These are phyloP conservation scores for Rhyzopertha dominica DNA, from an alignment of 1,140 invertebrate species.

Conservation along the genomic window DNA sequence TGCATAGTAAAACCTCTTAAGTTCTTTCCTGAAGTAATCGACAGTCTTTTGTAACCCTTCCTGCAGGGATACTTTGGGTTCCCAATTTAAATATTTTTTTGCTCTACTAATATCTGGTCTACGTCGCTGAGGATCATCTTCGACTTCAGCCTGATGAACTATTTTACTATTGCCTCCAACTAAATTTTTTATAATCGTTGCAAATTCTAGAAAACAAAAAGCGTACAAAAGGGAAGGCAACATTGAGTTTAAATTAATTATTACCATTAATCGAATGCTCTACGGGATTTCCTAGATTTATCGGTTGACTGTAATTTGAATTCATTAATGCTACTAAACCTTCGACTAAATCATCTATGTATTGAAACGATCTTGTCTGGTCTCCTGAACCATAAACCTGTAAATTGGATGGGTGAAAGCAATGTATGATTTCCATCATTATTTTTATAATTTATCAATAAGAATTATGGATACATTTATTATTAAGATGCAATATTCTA, in stretches of 20 bases:
- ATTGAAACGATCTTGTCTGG: constrained; percentile 98
- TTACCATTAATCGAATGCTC: constrained; percentile 92
- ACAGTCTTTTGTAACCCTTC: constrained; percentile 85
- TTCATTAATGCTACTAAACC: constrained; percentile 91
- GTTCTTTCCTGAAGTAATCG: constrained; percentile 84
- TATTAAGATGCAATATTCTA: too few species aligned
- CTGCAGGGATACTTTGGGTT: constrained; percentile 83
- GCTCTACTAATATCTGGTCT: constrained; percentile 91
- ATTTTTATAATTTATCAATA: too few species aligned
- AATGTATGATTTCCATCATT: too few species aligned
- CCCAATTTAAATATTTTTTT: constrained; percentile 81
- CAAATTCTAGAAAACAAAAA: constrained; percentile 72
- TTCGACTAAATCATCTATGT: constrained; percentile 95
- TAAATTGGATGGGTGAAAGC: too few species aligned
- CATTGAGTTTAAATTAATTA: constrained; percentile 3
- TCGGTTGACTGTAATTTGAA: constrained; percentile 87
- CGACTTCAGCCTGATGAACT: constrained; percentile 72
- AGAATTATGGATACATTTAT: too few species aligned
- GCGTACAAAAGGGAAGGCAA: constrained; percentile 10
- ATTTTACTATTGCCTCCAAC: constrained; percentile 83
- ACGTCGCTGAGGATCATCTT: constrained; percentile 93
- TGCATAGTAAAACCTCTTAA: constrained; percentile 57
- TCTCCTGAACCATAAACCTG: constrained; percentile 92
- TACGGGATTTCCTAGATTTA: constrained; percentile 97
- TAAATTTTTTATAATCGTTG: constrained; percentile 81